Conservation (phyloP, 64 coral and sea anemone genomes). For the Exaiptasia diaphana region DNA sequence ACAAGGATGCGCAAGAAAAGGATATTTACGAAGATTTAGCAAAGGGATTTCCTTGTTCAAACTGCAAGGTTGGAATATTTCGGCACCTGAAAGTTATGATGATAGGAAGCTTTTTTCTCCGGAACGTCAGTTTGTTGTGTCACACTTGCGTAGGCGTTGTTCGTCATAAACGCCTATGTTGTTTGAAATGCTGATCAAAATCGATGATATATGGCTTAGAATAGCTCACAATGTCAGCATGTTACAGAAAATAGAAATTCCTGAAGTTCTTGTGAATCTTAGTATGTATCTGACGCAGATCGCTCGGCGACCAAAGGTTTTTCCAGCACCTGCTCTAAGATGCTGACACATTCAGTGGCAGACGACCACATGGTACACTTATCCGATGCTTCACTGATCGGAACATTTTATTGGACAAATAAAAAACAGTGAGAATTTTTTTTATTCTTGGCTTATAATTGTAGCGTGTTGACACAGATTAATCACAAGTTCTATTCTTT, state of each 20-base stretch:
- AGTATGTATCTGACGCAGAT: background rate
- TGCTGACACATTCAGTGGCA: background rate
- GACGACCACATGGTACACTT: no score
- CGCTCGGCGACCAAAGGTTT: background rate
- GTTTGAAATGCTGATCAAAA: slow-evolving; percentile 8
- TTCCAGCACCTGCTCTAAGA: background rate
- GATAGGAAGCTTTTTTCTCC: slow-evolving; percentile 7
- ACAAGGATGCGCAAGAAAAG: no score
- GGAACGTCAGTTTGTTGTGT: background rate
- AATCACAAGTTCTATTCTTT: slow-evolving; percentile 10
- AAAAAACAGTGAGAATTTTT: background rate
- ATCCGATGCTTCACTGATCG: no score
- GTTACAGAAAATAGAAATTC: slow-evolving; percentile 24
- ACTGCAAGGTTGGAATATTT: slow-evolving; percentile 13
- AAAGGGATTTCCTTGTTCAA: slow-evolving; percentile 7
- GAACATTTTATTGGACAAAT: slow-evolving; percentile 16
- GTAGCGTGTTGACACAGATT: slow-evolving; percentile 7
- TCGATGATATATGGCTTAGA: slow-evolving; percentile 1
- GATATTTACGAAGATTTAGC: slow-evolving; percentile 1
- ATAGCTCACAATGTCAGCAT: background rate
- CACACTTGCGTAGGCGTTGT: slow-evolving; percentile 23
- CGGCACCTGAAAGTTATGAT: background rate
- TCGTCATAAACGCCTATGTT: background rate
- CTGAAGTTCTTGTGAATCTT: slow-evolving; percentile 15
- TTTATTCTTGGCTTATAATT: slow-evolving; percentile 12